Evolutionary conservation across 1,140 invertebrate species (phyloP), one percentile per base, ranked within the genome.

Genomic region (Pomacea maculata): DNA sequence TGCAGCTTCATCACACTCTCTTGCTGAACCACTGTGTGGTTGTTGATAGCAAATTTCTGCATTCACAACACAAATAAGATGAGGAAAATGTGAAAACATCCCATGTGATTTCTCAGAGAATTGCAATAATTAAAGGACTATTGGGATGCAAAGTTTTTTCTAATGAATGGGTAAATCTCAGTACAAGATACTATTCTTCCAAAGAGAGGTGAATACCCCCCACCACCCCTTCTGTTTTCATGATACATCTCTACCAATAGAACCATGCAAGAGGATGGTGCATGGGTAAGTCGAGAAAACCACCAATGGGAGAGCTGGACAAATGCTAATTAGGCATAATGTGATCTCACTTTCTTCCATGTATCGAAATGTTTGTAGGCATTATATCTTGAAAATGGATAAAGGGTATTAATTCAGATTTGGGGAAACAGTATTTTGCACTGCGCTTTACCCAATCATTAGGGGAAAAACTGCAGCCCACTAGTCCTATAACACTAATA

Each of bases 1-100:
- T 94, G 93, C 76, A 98, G 92, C 90, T 95, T 95, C 83, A 94
- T 93, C 86, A 95, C 93, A 61, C 94, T 95, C 79, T 94, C 93
- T 86, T 93, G 93, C 80, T 94, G 94, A 19, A 97, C 92, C 21
- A 95, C 94, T 34, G 96, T 92, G 15, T 89, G 83, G 65, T 92
- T 88, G 82, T 95, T 94, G 74, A 93, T 91, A 84, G 94, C 92
- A 89, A 94, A 92, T 88, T 94, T 94, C 93, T 96, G 94, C 74
- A 45, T 45, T 4, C 34, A 45, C 34, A 45, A 45, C 34, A 45
- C 34, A 45, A 88, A 85, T 34, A 83, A 75, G 78, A 75, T 11
- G 65, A 45, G 55, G 52, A 45, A 34, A 75, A 34, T 9, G n/a
- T 14, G 17, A 21, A 2, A 25, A 14, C 3, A 19, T 61, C 57